phyloP scores from a whole-genome alignment of 2,797 vertebrate genomes.

The Gorsachius magnificus region DNA sequence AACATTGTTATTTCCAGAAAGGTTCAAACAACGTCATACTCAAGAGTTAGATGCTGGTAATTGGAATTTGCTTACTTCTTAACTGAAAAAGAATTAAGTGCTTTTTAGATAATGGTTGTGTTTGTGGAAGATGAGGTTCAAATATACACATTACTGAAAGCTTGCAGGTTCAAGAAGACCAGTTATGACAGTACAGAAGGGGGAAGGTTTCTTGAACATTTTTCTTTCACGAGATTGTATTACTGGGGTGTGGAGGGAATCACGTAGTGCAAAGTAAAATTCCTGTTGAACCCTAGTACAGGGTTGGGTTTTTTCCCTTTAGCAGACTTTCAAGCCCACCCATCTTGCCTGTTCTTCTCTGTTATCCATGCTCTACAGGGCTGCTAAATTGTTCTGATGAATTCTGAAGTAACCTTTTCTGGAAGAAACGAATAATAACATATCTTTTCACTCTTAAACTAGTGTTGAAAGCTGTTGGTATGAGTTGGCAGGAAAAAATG shows the following conservation, averaged over 20 bases:
- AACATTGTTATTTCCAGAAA: neutral
- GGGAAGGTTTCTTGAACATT: neutral
- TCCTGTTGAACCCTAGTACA: neutral
- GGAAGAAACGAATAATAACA: neutral
- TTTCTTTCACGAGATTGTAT: neutral
- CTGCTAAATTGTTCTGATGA: constrained; percentile 3
- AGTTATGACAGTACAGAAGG: neutral
- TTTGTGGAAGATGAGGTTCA: neutral
- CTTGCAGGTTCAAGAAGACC: neutral
- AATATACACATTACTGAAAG: neutral
- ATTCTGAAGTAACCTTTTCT: neutral
- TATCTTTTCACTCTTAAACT: neutral
- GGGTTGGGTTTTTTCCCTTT: neutral
- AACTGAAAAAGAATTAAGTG: neutral
- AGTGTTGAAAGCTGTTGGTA: constrained; percentile 6
- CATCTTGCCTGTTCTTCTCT: neutral
- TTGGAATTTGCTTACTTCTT: neutral
- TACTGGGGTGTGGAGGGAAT: neutral
- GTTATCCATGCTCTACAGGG: neutral
- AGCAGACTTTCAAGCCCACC: neutral
- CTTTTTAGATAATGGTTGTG: neutral
- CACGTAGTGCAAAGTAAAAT: neutral
- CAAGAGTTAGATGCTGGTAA: neutral
- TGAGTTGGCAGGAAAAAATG: neutral
- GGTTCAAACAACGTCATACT: neutral